Evolutionary conservation across 2,888 invertebrate species (phyloP).

Genomic region (Petrolisthes cinctipes): DNA sequence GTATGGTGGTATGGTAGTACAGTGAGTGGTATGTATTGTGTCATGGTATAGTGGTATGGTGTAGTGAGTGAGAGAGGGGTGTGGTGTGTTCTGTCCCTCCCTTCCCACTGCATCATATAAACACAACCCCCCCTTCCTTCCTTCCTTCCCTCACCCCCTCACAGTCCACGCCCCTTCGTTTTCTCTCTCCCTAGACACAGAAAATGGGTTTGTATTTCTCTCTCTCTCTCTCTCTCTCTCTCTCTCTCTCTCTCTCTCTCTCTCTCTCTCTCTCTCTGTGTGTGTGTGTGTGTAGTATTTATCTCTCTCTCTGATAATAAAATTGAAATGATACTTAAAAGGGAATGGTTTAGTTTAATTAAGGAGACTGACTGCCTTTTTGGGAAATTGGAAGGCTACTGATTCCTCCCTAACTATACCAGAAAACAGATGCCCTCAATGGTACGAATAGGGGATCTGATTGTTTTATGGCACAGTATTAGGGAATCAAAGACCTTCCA

Average conservation of each 20-base stretch:
- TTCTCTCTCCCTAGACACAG: not conserved
- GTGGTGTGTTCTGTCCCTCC: not conserved
- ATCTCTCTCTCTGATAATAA: not conserved
- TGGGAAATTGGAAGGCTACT: no score
- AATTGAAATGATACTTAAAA: not conserved
- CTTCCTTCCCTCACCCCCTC: no score
- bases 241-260: constrained; percentile 18
- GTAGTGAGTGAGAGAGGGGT: not conserved
- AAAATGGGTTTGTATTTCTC: not conserved
- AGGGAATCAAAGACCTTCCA: no score
- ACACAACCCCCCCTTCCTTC: not conserved
- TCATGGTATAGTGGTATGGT: not conserved
- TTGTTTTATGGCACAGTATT: no score
- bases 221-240: constrained; percentile 2
- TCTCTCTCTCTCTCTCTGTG: not conserved
- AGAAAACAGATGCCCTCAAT: no score
- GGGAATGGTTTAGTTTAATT: no score
- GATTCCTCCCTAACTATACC: no score
- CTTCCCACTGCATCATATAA: not conserved
- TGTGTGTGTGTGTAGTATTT: not conserved
- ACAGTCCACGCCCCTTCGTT: not conserved
- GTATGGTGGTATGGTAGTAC: not conserved
- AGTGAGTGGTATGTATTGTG: not conserved
- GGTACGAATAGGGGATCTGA: no score
- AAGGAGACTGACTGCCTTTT: no score